Conservation (phyloP, 1,140 invertebrate species). For the Drosophila gunungcola region DNA sequence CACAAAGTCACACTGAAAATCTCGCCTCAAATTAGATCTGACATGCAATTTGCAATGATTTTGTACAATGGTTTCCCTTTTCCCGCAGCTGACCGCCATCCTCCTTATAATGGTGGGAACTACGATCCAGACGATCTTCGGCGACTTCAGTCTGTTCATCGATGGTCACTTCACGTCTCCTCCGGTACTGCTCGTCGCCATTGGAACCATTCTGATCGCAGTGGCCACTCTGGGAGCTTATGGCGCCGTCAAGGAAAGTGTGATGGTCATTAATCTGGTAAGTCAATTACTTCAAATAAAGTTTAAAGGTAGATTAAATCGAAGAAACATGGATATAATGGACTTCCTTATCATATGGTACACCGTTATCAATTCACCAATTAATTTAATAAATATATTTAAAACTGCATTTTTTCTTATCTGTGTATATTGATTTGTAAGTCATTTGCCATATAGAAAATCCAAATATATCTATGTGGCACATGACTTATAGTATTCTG, state of each 20-base stretch:
- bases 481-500: too few relatives aligned
- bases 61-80: constrained; percentile 22
- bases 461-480: too few relatives aligned
- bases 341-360: too few relatives aligned
- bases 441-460: too few relatives aligned
- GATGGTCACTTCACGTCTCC: constrained; percentile 89
- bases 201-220: constrained; percentile 91
- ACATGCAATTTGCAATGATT: background rate
- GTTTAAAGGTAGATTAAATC: too few relatives aligned
- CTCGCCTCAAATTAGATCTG: background rate
- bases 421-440: too few relatives aligned
- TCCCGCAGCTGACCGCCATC: constrained; percentile 89
- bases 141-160: constrained; percentile 90
- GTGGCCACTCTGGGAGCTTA: constrained; percentile 93
- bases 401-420: too few relatives aligned
- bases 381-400: too few relatives aligned
- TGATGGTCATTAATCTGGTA: constrained; percentile 92
- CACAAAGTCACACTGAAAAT: constrained; percentile 8
- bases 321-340: too few relatives aligned
- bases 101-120: constrained; percentile 92
- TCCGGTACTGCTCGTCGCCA: constrained; percentile 90
- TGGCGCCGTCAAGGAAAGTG: constrained; percentile 93
- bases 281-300: constrained; percentile 70
- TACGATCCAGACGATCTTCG: constrained; percentile 90
- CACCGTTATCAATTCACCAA: too few relatives aligned